A percentile compares a stretch with the other conserved stretches of the same genome.
Evolutionary conservation across 2,113 vertebrate genomes (phyloP).

Genomic region (Anhinga rufa): DNA sequence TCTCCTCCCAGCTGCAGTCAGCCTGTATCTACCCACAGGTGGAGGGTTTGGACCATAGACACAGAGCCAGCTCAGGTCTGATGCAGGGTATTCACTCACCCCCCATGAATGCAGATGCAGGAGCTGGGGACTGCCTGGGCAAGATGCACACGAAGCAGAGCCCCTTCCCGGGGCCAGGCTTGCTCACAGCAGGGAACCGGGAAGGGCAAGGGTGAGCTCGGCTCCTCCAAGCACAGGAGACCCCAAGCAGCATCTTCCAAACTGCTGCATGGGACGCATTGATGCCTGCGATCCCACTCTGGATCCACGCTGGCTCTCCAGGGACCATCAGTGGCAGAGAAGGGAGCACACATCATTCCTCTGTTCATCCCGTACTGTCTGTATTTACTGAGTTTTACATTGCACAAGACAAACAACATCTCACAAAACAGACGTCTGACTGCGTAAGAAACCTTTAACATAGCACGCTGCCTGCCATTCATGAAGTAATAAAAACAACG

Average conservation of each 20-base stretch:
- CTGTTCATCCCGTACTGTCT: not conserved
- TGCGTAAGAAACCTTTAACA: not conserved
- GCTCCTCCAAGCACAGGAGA: not conserved
- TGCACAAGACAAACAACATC: not conserved
- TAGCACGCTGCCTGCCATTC: not conserved
- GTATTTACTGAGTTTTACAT: not conserved
- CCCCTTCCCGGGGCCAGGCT: not conserved
- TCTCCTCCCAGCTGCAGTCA: not conserved
- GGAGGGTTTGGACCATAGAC: not conserved
- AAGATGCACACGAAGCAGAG: accelerated
- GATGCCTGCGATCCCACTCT: not conserved
- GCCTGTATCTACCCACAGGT: not conserved
- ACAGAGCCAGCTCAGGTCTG: accelerated
- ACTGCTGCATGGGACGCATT: not conserved
- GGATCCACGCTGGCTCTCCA: not conserved
- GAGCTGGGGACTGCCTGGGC: not conserved
- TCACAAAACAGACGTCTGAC: not conserved
- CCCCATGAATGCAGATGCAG: accelerated
- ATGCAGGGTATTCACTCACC: not conserved
- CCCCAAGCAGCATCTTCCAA: not conserved
- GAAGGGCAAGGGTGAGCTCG: accelerated
- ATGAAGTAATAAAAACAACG: not conserved
- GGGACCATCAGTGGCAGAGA: not conserved
- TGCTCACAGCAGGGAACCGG: not conserved
- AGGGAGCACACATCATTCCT: accelerated